Evolutionary conservation across 2,113 vertebrate genomes (phyloP).

Genomic region (Malurus melanocephalus): DNA sequence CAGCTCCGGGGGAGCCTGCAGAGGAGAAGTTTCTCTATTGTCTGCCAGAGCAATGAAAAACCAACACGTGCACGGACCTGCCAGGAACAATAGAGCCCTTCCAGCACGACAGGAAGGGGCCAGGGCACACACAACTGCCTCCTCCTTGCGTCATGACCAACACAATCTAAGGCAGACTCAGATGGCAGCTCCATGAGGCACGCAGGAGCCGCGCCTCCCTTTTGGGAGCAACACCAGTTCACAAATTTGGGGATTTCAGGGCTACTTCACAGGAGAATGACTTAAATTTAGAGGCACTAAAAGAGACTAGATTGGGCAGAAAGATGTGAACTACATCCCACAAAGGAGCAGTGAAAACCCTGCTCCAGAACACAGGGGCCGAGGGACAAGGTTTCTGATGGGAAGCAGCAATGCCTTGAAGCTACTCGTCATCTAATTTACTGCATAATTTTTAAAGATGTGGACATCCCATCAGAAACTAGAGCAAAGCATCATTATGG

Average conservation of each 20-base stretch:
- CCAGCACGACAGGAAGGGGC: background rate
- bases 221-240: background rate
- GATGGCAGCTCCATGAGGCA: background rate
- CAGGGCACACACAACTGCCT: background rate
- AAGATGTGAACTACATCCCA: background rate
- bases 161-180: background rate
- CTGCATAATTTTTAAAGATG: background rate
- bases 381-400: background rate
- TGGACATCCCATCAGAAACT: background rate
- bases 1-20: constrained; percentile 24
- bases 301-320: background rate
- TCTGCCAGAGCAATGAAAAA: constrained; percentile 26
- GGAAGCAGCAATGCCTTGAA: background rate
- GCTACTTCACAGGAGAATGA: background rate
- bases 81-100: constrained; percentile 9
- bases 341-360: background rate
- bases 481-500: background rate
- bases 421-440: background rate
- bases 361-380: background rate
- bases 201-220: accelerated
- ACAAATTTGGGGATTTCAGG: background rate
- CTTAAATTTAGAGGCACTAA: background rate
- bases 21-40: constrained; percentile 24
- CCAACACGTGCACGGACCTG: background rate
- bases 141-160: background rate